Evolutionary conservation across 2,888 invertebrate species (phyloP).

Genomic region (Agrotis clavis): DNA sequence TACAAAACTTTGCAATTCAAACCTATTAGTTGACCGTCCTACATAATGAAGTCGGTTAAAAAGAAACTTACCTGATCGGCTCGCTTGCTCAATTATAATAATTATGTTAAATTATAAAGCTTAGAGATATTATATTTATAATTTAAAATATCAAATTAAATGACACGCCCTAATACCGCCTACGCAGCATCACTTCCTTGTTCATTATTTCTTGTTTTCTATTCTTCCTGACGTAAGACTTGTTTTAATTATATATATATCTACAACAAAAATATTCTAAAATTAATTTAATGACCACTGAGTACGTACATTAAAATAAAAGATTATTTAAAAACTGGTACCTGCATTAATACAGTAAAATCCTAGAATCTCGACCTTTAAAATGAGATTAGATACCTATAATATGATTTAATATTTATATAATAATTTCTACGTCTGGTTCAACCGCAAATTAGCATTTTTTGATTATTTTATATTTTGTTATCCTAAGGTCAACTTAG

Average conservation of each 20-base stretch:
- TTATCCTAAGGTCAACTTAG: slow-evolving; percentile 10
- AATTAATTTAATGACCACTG: background rate
- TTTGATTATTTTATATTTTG: slow-evolving; percentile 15
- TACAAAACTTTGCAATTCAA: no score
- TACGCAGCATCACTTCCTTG: background rate
- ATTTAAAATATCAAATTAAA: no score
- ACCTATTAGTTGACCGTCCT: no score
- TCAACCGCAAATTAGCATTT: slow-evolving; percentile 35
- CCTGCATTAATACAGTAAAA: slow-evolving; percentile 5
- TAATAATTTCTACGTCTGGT: slow-evolving; percentile 5
- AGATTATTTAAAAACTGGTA: background rate
- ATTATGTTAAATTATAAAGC: no score
- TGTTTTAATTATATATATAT: background rate
- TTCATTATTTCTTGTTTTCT: background rate
- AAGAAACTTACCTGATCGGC: no score
- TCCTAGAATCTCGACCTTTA: slow-evolving; percentile 2
- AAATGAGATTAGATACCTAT: slow-evolving; percentile 19
- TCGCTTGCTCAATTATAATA: no score
- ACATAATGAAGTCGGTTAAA: no score
- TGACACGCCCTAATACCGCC: background rate
- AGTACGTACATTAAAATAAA: background rate
- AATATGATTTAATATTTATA: background rate
- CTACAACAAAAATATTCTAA: background rate
- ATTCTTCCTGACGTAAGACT: background rate
- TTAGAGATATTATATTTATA: no score